Conservation (phyloP, 2,888 invertebrate genomes). For the Lasioglossum pauxillum region DNA sequence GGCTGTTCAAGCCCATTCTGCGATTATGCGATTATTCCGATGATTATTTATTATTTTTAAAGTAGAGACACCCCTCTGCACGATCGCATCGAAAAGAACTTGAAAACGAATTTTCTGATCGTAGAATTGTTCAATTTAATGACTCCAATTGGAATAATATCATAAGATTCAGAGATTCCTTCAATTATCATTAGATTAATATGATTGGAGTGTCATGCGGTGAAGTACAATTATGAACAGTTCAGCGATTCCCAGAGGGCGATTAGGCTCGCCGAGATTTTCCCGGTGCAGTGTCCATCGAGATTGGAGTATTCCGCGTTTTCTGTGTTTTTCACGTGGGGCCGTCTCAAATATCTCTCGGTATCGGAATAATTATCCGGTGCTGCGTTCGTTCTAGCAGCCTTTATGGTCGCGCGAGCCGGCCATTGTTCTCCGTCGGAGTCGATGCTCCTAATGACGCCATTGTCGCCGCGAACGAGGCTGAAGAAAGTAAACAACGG, state of each 20-base stretch:
- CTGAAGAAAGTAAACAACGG: slow-evolving; percentile 41
- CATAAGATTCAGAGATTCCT: background rate
- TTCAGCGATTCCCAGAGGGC: background rate
- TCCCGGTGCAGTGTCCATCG: background rate
- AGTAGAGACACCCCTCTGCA: background rate
- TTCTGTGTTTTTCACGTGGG: background rate
- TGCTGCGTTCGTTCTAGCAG: background rate
- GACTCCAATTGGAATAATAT: no score
- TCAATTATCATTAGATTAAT: background rate
- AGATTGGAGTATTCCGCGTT: slow-evolving; percentile 2
- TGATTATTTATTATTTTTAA: background rate
- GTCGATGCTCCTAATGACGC: slow-evolving; percentile 67
- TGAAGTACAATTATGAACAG: background rate
- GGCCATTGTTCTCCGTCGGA: slow-evolving; percentile 56
- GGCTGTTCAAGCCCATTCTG: background rate
- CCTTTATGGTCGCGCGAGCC: slow-evolving; percentile 12
- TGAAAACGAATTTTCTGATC: background rate
- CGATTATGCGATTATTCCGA: background rate
- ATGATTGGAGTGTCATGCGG: background rate
- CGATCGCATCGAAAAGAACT: no score
- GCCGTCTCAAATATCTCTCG: background rate
- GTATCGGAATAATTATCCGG: slow-evolving; percentile 20
- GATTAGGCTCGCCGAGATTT: background rate
- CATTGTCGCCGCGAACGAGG: slow-evolving; percentile 62
- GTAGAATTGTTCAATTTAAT: no score